phyloP scores from a whole-genome alignment of 2,797 vertebrate genomes.

The Acridotheres tristis region DNA sequence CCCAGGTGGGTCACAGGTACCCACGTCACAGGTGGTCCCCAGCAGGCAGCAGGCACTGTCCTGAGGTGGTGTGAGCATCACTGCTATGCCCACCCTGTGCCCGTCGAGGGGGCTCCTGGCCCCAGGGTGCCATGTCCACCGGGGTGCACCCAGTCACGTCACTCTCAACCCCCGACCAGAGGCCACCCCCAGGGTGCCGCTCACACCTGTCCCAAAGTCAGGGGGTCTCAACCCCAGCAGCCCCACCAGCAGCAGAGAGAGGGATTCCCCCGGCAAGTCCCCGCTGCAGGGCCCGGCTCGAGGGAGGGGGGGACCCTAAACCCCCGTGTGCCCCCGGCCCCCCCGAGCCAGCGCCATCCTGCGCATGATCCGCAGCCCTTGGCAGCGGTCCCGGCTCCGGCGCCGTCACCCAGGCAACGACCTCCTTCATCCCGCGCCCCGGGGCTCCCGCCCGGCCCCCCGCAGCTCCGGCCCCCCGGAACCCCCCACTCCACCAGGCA shows the following conservation, averaged over 20 bases:
- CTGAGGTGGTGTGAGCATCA: background rate
- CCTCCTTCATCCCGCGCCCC: slow-evolving; percentile 66
- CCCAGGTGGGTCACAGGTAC: background rate
- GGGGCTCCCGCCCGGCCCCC: background rate
- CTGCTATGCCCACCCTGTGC: background rate
- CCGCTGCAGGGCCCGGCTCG: fast-evolving
- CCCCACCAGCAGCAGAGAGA: background rate
- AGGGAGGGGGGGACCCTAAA: background rate
- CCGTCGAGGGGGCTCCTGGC: background rate
- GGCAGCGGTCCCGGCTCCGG: slow-evolving; percentile 4
- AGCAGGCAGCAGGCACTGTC: background rate
- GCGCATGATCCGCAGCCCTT: slow-evolving; percentile 16
- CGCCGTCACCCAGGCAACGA: slow-evolving; percentile 67
- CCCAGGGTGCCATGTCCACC: background rate
- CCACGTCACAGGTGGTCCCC: background rate
- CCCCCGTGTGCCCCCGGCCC: background rate
- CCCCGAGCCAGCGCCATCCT: background rate
- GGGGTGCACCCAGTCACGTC: fast-evolving
- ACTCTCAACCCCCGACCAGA: background rate
- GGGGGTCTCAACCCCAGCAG: background rate
- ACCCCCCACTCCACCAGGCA: background rate
- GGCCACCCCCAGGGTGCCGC: background rate
- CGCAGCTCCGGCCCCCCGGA: background rate
- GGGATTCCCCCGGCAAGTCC: fast-evolving
- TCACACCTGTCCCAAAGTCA: background rate